A percentile compares a stretch with the other conserved stretches of the same genome.
Evolutionary conservation across 1,140 invertebrate genomes (phyloP).

Genomic region (Phthorimaea operculella): DNA sequence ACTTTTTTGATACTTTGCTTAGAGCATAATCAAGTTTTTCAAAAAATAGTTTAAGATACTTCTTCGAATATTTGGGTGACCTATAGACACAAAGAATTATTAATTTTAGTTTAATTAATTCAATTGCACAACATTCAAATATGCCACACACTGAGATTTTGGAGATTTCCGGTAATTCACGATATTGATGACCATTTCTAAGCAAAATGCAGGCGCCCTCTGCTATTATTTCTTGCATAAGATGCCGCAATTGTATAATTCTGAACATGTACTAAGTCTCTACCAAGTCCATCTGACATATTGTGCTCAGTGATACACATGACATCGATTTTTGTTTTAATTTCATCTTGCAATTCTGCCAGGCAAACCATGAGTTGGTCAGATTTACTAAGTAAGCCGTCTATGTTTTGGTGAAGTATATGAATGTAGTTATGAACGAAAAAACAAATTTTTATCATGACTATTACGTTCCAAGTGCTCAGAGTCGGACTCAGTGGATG

Average conservation of each 20-base stretch:
- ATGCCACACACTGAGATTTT: constrained; percentile 3
- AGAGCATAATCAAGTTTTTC: neutral
- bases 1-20: neutral
- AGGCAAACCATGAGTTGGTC: neutral
- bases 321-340: neutral
- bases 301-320: constrained; percentile 8
- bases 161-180: neutral
- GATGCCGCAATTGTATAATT: constrained; percentile 1
- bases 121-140: constrained; percentile 9
- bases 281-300: neutral
- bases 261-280: neutral
- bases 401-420: constrained; percentile 10
- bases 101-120: constrained; percentile 5
- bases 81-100: constrained; percentile 9
- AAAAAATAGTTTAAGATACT: constrained; percentile 3
- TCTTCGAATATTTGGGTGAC: constrained; percentile 5
- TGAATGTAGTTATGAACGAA: constrained; percentile 2
- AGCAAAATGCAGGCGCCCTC: constrained; percentile 8
- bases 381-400: constrained; percentile 2
- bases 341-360: neutral
- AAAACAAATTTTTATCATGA: neutral
- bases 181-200: constrained; percentile 6
- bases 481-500: neutral
- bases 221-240: constrained; percentile 1
- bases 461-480: neutral